Conservation (phyloP, 2,113 vertebrate species). For the Salminus brasiliensis region DNA sequence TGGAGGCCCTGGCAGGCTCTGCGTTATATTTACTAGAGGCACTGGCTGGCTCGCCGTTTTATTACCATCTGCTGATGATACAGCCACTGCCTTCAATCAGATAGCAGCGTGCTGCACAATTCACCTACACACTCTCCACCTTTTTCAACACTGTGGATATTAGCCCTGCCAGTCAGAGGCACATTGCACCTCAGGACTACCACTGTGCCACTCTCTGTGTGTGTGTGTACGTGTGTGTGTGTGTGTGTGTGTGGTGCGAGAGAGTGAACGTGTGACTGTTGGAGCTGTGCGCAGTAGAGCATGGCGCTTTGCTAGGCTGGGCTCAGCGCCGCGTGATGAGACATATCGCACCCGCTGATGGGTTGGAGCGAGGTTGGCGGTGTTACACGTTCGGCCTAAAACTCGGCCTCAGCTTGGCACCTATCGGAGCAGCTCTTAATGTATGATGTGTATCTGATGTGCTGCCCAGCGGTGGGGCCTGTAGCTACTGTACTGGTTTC, state of each 20-base stretch:
- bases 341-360: conserved; percentile 18
- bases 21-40: neutral
- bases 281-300: conserved; percentile 34
- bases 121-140: conserved; percentile 21
- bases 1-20: neutral
- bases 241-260: conserved; percentile 53
- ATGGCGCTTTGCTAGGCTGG: neutral
- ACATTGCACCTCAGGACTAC: conserved; percentile 24
- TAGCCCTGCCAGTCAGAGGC: conserved; percentile 55
- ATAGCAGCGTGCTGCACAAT: neutral
- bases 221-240: conserved; percentile 22
- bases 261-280: too few relatives aligned
- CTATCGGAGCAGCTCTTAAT: neutral
- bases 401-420: neutral
- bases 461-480: neutral
- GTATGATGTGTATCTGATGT: neutral
- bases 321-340: conserved; percentile 5
- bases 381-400: neutral
- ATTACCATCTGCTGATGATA: conserved; percentile 21
- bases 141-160: conserved; percentile 36
- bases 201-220: conserved; percentile 44
- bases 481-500: neutral
- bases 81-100: conserved; percentile 21
- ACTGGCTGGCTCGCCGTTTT: neutral
- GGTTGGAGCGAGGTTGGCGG: neutral